These are phyloP conservation scores for Pelecanus crispus DNA, from an alignment of 2,113 vertebrate species.

Conservation along the genomic window DNA sequence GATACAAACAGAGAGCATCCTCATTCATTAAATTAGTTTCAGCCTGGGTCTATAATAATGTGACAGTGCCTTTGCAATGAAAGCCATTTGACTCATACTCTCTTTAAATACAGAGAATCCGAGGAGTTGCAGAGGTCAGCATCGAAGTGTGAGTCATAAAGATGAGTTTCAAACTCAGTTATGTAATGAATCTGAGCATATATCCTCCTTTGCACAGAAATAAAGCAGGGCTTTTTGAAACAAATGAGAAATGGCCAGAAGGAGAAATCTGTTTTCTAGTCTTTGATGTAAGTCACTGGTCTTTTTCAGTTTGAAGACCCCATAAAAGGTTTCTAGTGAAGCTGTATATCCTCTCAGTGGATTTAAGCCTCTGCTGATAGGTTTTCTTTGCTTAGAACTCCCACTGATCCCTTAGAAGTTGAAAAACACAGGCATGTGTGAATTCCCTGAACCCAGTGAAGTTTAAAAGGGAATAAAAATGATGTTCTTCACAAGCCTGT, in stretches of 20 bases:
- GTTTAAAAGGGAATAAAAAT: neutral
- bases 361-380: neutral
- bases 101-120: neutral
- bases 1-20: neutral
- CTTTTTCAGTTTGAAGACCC: constrained; percentile 16
- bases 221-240: neutral
- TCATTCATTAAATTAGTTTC: neutral
- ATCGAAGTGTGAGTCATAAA: constrained; percentile 14
- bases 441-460: neutral
- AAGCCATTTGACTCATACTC: neutral
- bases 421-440: neutral
- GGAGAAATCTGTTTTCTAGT: neutral
- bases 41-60: neutral
- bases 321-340: constrained; percentile 1
- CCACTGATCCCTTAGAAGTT: neutral
- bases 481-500: neutral
- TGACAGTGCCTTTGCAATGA: neutral
- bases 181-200: neutral
- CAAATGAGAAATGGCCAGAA: neutral
- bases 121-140: neutral
- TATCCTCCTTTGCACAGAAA: neutral
- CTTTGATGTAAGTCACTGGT: constrained; percentile 2
- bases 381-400: neutral
- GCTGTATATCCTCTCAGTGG: neutral
- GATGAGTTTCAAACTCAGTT: neutral